Conservation (phyloP, 2,797 vertebrate genomes). For the Rhinophrynus dorsalis region DNA sequence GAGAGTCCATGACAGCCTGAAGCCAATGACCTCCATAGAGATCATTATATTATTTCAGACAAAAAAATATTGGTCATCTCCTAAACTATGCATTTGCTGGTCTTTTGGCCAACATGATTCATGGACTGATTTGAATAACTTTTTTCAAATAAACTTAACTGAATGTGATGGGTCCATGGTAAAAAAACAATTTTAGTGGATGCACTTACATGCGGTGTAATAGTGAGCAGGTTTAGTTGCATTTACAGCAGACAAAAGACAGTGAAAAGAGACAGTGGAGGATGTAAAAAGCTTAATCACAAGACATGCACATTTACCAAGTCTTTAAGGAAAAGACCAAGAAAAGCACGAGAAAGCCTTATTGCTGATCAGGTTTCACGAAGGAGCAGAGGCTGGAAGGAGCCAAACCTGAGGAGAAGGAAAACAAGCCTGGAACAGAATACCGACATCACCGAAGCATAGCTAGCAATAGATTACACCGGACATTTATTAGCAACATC, state of each 20-base stretch:
- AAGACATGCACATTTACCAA: slow-evolving; percentile 92
- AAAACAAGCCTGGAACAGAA: slow-evolving; percentile 81
- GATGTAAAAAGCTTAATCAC: slow-evolving; percentile 63
- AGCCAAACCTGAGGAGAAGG: slow-evolving; percentile 96
- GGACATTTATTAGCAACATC: slow-evolving; percentile 47
- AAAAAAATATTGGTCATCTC: too few relatives aligned
- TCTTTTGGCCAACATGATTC: too few relatives aligned
- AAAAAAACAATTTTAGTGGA: too few relatives aligned
- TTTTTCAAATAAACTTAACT: too few relatives aligned
- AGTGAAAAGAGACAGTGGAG: slow-evolving; percentile 47
- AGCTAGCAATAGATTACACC: slow-evolving; percentile 64
- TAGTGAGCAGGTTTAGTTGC: slow-evolving; percentile 22
- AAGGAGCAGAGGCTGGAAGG: slow-evolving; percentile 98
- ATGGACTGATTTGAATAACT: too few relatives aligned
- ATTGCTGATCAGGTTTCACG: slow-evolving; percentile 99
- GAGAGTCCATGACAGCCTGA: too few relatives aligned
- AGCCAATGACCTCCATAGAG: too few relatives aligned
- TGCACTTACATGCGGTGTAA: slow-evolving; percentile 23
- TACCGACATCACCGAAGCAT: slow-evolving; percentile 63
- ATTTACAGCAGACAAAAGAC: slow-evolving; percentile 13
- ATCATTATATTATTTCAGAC: too few relatives aligned
- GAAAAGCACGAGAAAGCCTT: slow-evolving; percentile 96
- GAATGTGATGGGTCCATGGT: too few relatives aligned
- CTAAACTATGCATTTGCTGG: too few relatives aligned
- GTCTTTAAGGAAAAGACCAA: slow-evolving; percentile 97